Percentiles rank a stretch among this genome's conserved stretches.
phyloP scores from a whole-genome alignment of 92 coral and sea anemone genomes.

The Umimayanthus kanabou region DNA sequence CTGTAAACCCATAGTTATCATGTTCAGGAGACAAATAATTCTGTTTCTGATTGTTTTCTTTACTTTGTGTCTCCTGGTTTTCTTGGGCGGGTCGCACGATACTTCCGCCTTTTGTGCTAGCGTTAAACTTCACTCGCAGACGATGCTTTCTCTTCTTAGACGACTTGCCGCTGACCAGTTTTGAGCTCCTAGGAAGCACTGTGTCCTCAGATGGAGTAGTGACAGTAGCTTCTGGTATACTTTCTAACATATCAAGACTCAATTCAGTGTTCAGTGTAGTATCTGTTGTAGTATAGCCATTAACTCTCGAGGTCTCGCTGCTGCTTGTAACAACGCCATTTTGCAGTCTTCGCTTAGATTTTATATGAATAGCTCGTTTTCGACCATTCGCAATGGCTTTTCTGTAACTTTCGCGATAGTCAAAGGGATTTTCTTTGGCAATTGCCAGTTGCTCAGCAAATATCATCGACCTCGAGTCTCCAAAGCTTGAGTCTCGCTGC shows the following conservation, averaged over 20 bases:
- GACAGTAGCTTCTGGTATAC: background rate
- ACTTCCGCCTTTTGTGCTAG: constrained; percentile 37
- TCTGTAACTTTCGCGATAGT: constrained; percentile 77
- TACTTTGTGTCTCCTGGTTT: background rate
- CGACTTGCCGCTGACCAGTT: background rate
- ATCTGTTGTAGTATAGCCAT: background rate
- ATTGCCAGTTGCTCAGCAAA: constrained; percentile 57
- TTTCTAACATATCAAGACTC: background rate
- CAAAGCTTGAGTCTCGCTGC: constrained; percentile 83
- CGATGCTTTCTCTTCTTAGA: constrained; percentile 28
- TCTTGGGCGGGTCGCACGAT: constrained; percentile 18
- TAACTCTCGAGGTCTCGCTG: background rate
- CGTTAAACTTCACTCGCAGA: constrained; percentile 33
- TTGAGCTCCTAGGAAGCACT: background rate
- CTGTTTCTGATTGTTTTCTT: background rate
- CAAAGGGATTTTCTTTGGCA: constrained; percentile 68
- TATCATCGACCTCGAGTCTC: constrained; percentile 75
- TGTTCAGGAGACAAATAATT: constrained; percentile 12
- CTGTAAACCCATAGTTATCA: background rate
- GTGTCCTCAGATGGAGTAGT: background rate
- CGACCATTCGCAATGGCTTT: constrained; percentile 79
- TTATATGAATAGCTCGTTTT: constrained; percentile 53
- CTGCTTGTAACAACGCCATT: background rate
- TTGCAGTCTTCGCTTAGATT: constrained; percentile 34
- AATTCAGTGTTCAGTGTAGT: background rate